phyloP scores from a whole-genome alignment of 2,113 vertebrate species.

The Trachemys scripta region DNA sequence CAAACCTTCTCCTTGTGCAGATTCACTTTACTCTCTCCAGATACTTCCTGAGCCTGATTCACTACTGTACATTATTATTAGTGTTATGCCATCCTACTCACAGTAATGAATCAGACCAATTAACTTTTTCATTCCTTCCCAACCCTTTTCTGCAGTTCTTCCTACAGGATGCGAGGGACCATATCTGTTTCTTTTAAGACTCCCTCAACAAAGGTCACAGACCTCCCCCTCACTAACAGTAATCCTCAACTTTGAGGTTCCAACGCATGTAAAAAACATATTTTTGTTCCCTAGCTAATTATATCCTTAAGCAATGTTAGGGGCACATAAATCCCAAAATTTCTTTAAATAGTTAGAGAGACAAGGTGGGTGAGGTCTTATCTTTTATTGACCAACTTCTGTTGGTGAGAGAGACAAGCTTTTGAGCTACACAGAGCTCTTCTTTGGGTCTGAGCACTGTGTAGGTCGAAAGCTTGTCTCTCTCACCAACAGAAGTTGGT shows the following conservation, averaged over 20 bases:
- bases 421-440: too few relatives aligned
- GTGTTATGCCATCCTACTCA: rapidly evolving
- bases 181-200: not conserved
- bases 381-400: too few relatives aligned
- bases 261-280: not conserved
- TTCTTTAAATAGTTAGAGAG: not conserved
- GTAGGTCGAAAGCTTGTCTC: too few relatives aligned
- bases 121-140: not conserved
- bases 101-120: not conserved
- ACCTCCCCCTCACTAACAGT: not conserved
- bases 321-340: rapidly evolving
- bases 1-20: not conserved
- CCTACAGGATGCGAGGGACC: not conserved
- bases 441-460: too few relatives aligned
- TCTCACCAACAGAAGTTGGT: too few relatives aligned
- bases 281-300: not conserved
- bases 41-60: rapidly evolving
- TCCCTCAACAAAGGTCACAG: not conserved
- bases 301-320: rapidly evolving
- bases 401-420: too few relatives aligned
- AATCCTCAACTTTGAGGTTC: rapidly evolving
- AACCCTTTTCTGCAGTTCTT: not conserved
- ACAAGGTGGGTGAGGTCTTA: too few relatives aligned
- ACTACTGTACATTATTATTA: rapidly evolving
- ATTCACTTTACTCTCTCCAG: not conserved